phyloP scores from a whole-genome alignment of 92 coral and sea anemone genomes.

The Paramuricea clavata region DNA sequence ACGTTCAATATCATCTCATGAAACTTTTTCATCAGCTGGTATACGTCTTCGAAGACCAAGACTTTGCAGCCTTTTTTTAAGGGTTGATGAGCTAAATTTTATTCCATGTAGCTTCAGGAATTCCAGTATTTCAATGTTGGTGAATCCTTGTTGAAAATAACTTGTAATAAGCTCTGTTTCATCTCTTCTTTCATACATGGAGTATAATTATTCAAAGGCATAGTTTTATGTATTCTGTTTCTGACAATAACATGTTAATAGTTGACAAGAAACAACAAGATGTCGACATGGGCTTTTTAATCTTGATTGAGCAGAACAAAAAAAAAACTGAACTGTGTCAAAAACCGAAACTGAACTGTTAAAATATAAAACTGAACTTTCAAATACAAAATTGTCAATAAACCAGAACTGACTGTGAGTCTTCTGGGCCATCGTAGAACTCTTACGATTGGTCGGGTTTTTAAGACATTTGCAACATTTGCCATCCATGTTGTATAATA shows the following conservation, averaged over 20 bases:
- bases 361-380: neutral
- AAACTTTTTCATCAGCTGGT: neutral
- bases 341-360: neutral
- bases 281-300: neutral
- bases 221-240: neutral
- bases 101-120: neutral
- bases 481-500: no score
- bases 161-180: slow-evolving; percentile 1
- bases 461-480: no score
- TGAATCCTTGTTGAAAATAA: slow-evolving; percentile 5
- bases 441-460: no score
- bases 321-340: slow-evolving; percentile 14
- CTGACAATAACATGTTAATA: neutral
- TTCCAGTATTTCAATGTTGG: slow-evolving; percentile 2
- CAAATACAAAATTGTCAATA: no score
- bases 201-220: slow-evolving; percentile 16
- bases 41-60: neutral
- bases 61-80: neutral
- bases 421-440: slow-evolving; percentile 1
- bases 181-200: neutral
- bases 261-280: neutral
- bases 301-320: neutral
- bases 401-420: slow-evolving; percentile 1
- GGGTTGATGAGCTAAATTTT: neutral
- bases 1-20: neutral